These are phyloP conservation scores for Pteromalus puparum DNA, from an alignment of 1,140 invertebrate genomes.

Conservation along the genomic window DNA sequence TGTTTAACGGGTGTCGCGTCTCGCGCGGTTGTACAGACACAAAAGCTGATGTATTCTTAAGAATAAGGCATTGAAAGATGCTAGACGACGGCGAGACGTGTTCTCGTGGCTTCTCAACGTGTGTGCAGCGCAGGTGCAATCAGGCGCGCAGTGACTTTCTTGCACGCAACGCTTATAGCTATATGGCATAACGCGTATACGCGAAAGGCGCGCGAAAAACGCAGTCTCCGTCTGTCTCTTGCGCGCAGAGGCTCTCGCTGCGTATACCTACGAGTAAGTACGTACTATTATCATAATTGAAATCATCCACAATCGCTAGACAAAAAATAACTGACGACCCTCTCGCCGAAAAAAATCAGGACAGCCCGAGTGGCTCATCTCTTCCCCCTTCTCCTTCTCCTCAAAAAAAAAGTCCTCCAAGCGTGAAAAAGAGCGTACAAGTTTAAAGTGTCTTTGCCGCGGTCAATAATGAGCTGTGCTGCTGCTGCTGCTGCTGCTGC, in stretches of 20 bases:
- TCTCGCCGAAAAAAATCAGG: not conserved
- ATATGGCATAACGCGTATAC: not conserved
- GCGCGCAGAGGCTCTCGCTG: not conserved
- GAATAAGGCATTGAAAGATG: not conserved
- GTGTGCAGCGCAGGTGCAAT: conserved; percentile 39
- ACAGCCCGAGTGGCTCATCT: not conserved
- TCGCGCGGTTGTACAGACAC: no score
- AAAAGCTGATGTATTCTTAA: no score
- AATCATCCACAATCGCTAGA: no score
- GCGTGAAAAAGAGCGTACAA: not conserved
- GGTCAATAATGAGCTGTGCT: conserved; percentile 68
- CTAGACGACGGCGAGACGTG: not conserved
- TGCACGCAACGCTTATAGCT: conserved; percentile 17
- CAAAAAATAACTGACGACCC: no score
- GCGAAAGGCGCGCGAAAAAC: not conserved
- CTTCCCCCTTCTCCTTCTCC: not conserved
- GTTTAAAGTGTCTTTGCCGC: conserved; percentile 50
- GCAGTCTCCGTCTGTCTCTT: not conserved
- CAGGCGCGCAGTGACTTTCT: conserved; percentile 53
- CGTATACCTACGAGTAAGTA: no score
- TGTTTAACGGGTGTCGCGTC: no score
- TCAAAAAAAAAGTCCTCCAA: not conserved
- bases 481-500: not conserved
- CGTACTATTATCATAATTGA: no score
- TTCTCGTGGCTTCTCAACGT: conserved; percentile 44